These are phyloP conservation scores for Dascillus cervinus DNA, from an alignment of 2,888 invertebrate genomes.

Conservation along the genomic window DNA sequence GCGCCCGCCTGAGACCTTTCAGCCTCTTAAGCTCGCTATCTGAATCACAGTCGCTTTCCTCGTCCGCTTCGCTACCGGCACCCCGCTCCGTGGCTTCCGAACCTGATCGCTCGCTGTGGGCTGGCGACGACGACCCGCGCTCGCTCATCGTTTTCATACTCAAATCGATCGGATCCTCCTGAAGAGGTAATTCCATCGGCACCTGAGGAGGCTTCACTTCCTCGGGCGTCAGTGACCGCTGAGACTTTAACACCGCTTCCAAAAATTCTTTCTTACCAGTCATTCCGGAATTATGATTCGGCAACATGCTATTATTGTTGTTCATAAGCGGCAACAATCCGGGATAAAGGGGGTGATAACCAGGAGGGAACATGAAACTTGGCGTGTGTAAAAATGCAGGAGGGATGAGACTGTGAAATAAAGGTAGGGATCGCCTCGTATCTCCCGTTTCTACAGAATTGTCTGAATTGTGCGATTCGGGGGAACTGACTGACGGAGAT, in stretches of 20 bases:
- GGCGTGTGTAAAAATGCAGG: conserved; percentile 52
- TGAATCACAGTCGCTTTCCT: conserved; percentile 46
- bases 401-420: conserved; percentile 37
- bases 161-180: conserved; percentile 74
- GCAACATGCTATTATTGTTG: conserved; percentile 41
- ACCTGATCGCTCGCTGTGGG: conserved; percentile 32
- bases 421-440: conserved; percentile 38
- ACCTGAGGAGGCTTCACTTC: conserved; percentile 43
- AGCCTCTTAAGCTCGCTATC: conserved; percentile 39
- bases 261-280: conserved; percentile 68
- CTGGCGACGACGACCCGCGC: conserved; percentile 36
- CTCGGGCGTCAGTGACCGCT: conserved; percentile 46
- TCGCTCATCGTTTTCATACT: conserved; percentile 65
- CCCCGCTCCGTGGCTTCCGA: conserved; percentile 22
- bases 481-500: conserved; percentile 70
- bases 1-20: conserved; percentile 44
- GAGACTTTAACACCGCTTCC: conserved; percentile 68
- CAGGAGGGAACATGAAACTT: conserved; percentile 51
- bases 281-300: conserved; percentile 50
- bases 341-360: conserved; percentile 38
- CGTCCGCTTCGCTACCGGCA: conserved; percentile 46
- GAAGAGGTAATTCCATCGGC: conserved; percentile 40
- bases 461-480: conserved; percentile 77
- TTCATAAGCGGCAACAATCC: conserved; percentile 39
- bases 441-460: conserved; percentile 69